Base-by-base conservation (phyloP, 2,113 vertebrate species). In the Falco punctatus region DNA sequence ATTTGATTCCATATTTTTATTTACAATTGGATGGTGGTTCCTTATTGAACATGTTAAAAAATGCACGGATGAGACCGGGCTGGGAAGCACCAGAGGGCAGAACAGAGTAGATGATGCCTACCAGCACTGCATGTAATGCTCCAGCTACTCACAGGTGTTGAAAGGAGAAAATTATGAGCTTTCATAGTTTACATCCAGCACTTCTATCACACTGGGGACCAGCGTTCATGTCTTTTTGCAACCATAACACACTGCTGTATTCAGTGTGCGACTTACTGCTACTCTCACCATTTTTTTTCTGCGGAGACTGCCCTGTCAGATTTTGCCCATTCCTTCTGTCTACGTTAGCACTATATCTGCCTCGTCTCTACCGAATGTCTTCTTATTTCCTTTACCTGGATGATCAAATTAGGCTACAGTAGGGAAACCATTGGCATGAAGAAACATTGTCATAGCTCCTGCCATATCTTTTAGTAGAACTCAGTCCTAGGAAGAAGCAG, bases 81-180 rank as follows among this genome's bases (percentile, higher is more conserved):
- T 90, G 57, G 57, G 89, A 80, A 93, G 58, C 5, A 2, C 78
- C 8, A 12, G 24, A 85, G 61, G 78, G 44, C 67, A 90, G 85
- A 77, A 72, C 0, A 0, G 66, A 54, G 46, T 48, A 74, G 72
- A 33, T 61, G 26, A 17, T 94, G 38, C 86, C 77, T 79, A 27
- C 69, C 52, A 80, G 30, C 3, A 0, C 44, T 44, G 26, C 4
- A 1, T 78, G 49, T 86, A 66, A 59, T 3, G 8, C 49, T 49
- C 30, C 81, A 84, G 69, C 42, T 87, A 40, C 74, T 91, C 52
- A 48, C 38, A 81, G 72, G 64, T 89, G 89, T 87, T 67, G 69
- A 89, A 88, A 92, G 92, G 82, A 86, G 67, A 86, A 89, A 86
- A 96, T 75, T 57, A 79, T 59, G 82, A 33, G 70, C 81, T 94